Evolutionary conservation across 2,113 vertebrate species (phyloP).

Genomic region (Gavialis gangeticus): DNA sequence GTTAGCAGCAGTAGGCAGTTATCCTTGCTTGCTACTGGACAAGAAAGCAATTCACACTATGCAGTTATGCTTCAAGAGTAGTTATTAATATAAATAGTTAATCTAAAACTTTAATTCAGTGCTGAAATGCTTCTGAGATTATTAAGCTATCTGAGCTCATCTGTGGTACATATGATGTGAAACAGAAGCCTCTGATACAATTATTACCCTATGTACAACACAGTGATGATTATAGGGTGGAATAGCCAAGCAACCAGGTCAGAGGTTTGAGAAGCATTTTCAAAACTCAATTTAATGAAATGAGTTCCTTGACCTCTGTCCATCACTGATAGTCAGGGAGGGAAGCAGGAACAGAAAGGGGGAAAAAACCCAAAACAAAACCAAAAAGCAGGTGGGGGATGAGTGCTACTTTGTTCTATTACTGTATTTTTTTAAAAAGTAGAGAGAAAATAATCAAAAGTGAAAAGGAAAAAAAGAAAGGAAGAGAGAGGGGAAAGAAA

Average conservation of each 20-base stretch:
- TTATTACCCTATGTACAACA: neutral
- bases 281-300: neutral
- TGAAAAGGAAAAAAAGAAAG: neutral
- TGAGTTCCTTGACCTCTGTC: neutral
- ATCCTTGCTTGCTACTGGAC: neutral
- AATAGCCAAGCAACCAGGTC: neutral
- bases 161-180: fast-evolving
- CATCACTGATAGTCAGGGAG: neutral
- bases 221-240: neutral
- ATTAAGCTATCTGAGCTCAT: neutral
- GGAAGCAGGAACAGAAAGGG: neutral
- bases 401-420: neutral
- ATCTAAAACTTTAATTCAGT: neutral
- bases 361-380: neutral
- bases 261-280: neutral
- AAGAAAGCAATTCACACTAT: fast-evolving
- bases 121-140: neutral
- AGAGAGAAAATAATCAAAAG: neutral
- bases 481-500: neutral
- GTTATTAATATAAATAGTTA: neutral
- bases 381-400: neutral
- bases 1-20: neutral
- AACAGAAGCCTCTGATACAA: conserved; percentile 11
- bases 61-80: fast-evolving
- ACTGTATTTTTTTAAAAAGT: neutral